These are phyloP conservation scores for Astyanax mexicanus DNA, from an alignment of 2,797 vertebrate species.

Conservation along the genomic window DNA sequence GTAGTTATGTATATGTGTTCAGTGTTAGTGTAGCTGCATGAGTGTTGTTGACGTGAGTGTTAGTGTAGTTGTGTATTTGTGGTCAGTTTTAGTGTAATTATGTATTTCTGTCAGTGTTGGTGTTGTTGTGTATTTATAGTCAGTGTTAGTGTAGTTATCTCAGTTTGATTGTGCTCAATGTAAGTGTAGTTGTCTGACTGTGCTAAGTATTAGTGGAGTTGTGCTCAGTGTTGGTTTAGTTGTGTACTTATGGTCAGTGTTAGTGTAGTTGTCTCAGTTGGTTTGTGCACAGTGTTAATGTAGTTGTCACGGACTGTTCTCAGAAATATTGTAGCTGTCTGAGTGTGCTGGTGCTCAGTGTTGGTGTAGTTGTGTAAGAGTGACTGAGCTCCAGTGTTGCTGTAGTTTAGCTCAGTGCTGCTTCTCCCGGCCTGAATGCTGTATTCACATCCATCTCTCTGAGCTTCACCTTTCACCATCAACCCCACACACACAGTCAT, in stretches of 20 bases:
- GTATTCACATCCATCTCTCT: not conserved
- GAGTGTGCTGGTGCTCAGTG: not conserved
- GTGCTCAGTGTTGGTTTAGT: not conserved
- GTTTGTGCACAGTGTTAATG: not conserved
- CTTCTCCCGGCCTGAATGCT: slow-evolving; percentile 1
- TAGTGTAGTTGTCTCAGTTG: not conserved
- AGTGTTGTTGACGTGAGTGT: not conserved
- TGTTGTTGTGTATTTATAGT: not conserved
- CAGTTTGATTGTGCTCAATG: not conserved
- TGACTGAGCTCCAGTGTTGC: not conserved
- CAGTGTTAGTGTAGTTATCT: not conserved
- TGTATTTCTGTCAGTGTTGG: not conserved
- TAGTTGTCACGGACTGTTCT: not conserved
- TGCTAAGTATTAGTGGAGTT: too few species aligned
- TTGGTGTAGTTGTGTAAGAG: not conserved
- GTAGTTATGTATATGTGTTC: not conserved
- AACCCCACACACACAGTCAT: not conserved
- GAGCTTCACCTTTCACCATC: not conserved
- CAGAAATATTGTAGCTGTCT: not conserved
- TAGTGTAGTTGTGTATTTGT: not conserved
- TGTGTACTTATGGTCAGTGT: not conserved
- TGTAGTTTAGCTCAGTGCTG: not conserved
- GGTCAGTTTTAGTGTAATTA: not conserved
- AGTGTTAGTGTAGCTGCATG: not conserved
- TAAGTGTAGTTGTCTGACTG: not conserved